A percentile compares a stretch with the other conserved stretches of the same genome.
Conservation (phyloP, 2,113 vertebrate species). For the Bufo bufo region DNA sequence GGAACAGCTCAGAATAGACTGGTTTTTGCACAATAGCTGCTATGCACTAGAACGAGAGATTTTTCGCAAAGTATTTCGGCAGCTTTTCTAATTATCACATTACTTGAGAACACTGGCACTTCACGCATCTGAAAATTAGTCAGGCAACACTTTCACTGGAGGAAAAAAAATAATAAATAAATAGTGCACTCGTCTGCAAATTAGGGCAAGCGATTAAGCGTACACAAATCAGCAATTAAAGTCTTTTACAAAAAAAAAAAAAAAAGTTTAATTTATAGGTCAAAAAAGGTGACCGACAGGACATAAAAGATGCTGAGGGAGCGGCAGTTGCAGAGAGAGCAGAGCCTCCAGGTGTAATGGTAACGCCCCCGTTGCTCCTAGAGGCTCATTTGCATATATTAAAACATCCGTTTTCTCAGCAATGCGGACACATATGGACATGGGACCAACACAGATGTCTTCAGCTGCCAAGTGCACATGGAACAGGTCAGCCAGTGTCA, state of each 20-base stretch:
- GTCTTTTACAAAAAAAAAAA: background rate
- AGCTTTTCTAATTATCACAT: slow-evolving; percentile 50
- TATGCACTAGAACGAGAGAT: background rate
- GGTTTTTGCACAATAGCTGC: slow-evolving; percentile 17
- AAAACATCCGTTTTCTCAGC: too few species aligned
- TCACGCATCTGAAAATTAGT: slow-evolving; percentile 43
- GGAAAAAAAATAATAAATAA: background rate
- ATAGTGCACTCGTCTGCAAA: slow-evolving; percentile 16
- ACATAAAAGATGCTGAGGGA: too few species aligned
- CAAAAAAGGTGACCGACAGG: too few species aligned
- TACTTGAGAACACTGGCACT: slow-evolving; percentile 38
- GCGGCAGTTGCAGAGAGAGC: too few species aligned
- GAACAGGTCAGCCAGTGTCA: too few species aligned
- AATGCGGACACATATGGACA: too few species aligned
- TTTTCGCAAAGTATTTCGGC: background rate
- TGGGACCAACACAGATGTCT: too few species aligned
- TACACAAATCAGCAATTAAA: slow-evolving; percentile 7
- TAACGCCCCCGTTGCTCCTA: too few species aligned
- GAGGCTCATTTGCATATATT: too few species aligned
- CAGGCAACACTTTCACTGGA: slow-evolving; percentile 22
- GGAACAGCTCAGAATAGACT: slow-evolving; percentile 3
- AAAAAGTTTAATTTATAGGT: background rate
- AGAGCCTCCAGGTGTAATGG: too few species aligned
- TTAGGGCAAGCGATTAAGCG: background rate
- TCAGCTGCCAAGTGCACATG: too few species aligned